Evolutionary conservation across 2,888 invertebrate genomes (phyloP), one percentile per base, ranked within the genome.

Genomic region (Eumerus sabulonum): DNA sequence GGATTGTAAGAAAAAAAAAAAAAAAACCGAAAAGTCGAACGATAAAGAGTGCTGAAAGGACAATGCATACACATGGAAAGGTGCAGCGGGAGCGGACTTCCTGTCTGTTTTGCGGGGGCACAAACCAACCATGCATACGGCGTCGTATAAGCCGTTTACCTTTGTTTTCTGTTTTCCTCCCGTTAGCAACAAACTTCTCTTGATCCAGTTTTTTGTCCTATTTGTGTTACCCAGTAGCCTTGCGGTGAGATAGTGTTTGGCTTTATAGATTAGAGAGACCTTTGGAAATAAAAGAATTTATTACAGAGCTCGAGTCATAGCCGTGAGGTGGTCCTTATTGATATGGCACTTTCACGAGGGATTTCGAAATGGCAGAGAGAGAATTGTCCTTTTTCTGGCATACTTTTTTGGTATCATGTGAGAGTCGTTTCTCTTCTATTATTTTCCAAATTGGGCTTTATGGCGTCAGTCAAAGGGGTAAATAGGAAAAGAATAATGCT

Each of bases 61-160:
- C 62, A 63, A 62, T 63, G 62, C 40, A 40, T 2, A 35, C 57
- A 18, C 67, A 12, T 9, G n/a, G 36, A 51, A 13, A 3, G 13
- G 36, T 48, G 27, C 17, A 42, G 42, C 27, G 7, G 17, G 35
- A 18, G 40, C 45, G 13, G 19, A 9, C 18, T 42, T 57, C 27
- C 19, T 13, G 19, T 59, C 18, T 13, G 2, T 36, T 40, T 40
- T 40, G 3, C 9, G n/a, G n/a, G 11, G n/a, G 62, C 51, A 63
- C 53, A 76, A 76, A 62, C 74, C 57, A n/a, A n/a, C 60, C 63
- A 57, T 74, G 74, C 74, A 74, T 71, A 64, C 57, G 71, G 64
- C 57, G 63, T 54, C 51, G 48, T 70, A 54, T 70, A 54, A 51
- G 70, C n/a, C n/a, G n/a, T n/a, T n/a, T 38, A 7, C 56, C 14